These are phyloP conservation scores for Coregonus sp. DNA, from an alignment of 2,797 vertebrate genomes.

Conservation along the genomic window DNA sequence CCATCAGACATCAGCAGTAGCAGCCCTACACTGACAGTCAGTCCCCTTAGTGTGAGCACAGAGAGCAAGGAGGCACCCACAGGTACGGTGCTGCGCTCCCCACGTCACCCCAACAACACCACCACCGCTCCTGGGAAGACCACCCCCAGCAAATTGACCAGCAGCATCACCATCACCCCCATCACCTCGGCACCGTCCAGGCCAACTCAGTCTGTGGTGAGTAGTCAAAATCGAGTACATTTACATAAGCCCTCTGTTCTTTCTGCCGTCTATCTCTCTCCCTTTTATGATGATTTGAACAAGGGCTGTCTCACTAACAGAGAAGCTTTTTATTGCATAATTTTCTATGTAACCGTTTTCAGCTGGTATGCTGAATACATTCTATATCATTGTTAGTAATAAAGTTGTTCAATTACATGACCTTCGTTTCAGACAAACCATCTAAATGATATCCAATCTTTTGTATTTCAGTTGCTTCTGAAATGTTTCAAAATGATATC, in stretches of 20 bases:
- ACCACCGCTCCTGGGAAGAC: constrained; percentile 48
- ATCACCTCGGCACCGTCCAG: constrained; percentile 80
- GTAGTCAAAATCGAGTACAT: constrained; percentile 37
- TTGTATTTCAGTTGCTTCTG: constrained; percentile 74
- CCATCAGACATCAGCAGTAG: constrained; percentile 57
- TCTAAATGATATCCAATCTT: constrained; percentile 52
- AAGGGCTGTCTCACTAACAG: not conserved
- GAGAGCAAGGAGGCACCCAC: constrained; percentile 80
- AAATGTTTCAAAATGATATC: constrained; percentile 76
- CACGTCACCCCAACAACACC: constrained; percentile 72
- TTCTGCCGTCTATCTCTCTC: not conserved
- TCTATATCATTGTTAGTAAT: not conserved
- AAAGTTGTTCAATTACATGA: not conserved
- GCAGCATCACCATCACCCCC: constrained; percentile 94
- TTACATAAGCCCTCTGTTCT: not conserved
- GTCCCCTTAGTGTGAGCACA: constrained; percentile 71
- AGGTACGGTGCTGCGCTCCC: constrained; percentile 85
- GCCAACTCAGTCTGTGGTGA: constrained; percentile 87
- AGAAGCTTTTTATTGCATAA: too few relatives aligned
- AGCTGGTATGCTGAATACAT: not conserved
- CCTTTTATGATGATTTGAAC: not conserved
- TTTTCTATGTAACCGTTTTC: not conserved
- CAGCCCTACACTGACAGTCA: constrained; percentile 75
- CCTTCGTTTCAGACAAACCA: constrained; percentile 3
- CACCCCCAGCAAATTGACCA: constrained; percentile 86